These are phyloP conservation scores for Poeciliopsis turrubarensis DNA, from an alignment of 2,113 vertebrate genomes.

Conservation along the genomic window DNA sequence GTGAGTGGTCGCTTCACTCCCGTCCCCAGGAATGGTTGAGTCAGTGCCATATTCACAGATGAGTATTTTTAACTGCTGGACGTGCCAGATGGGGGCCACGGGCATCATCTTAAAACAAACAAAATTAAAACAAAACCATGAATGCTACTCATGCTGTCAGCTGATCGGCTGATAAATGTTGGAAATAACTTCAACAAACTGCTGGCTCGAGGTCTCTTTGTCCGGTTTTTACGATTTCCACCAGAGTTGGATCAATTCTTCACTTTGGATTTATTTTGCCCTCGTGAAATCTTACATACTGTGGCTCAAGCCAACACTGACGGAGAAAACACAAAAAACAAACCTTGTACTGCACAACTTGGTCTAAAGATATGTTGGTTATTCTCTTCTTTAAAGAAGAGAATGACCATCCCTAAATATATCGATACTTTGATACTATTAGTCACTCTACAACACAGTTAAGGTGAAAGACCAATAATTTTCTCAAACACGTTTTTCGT, in stretches of 20 bases:
- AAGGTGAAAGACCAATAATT: not conserved
- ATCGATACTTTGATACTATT: not conserved
- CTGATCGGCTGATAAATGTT: not conserved
- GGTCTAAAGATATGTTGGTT: not conserved
- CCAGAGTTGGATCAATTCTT: conserved; percentile 20
- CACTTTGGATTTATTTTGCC: not conserved
- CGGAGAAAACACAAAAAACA: not conserved
- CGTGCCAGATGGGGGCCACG: conserved; percentile 48
- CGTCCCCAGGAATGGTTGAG: conserved; percentile 55
- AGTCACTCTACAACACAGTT: not conserved
- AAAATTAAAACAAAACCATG: not conserved
- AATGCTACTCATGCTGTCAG: not conserved
- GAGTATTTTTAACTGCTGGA: conserved; percentile 50
- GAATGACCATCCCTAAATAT: not conserved
- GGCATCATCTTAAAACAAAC: not conserved
- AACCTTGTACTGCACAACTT: not conserved
- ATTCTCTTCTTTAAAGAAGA: not conserved
- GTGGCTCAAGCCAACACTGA: not conserved
- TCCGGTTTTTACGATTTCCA: not conserved
- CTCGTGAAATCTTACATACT: not conserved
- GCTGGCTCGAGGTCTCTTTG: not conserved
- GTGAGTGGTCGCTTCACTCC: conserved; percentile 67
- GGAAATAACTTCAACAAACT: not conserved
- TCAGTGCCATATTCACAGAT: conserved; percentile 73
- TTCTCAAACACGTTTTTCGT: not conserved